Evolutionary conservation across 2,113 vertebrate genomes (phyloP), one percentile per base, ranked within the genome.

Genomic region (Rhadina sibilatrix): DNA sequence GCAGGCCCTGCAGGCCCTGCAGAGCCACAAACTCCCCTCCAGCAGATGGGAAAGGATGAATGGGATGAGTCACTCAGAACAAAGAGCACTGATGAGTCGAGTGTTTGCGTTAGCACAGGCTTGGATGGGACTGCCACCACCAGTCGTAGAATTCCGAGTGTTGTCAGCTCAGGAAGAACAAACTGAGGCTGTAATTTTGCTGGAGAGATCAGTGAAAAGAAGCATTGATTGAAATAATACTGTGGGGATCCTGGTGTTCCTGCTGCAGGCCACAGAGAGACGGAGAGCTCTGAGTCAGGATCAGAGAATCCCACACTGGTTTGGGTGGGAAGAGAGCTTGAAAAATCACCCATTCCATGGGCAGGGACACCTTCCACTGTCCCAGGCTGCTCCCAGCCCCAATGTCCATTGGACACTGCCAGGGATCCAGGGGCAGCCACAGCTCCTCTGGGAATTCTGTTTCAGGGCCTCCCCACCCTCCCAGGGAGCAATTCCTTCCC

Each of bases 51-150:
- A 3, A 28, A 28, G 7, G 72, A 87, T 93, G 93, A 94, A 95
- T 95, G 87, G 91, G 61, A 91, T 94, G 59, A 92, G 83, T 97
- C 93, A 94, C 42, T n/a, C 16, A 1, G 47, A 64, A 94, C 89
- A 94, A 95, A 94, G 80, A 89, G 83, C 89, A 0, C 89, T 97
- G 72, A 96, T 95, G 96, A 96, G 77, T 15, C 28, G 87, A 77
- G 64, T 0, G 4, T 2, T 71, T 64, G 52, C 83, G 70, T 87
- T 70, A 77, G 66, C 47, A 27, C 12, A 4, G 56, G 12, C 78
- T 17, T 75, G 66, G 87, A 46, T 76, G 79, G 5, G 5, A 91
- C 65, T 1, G 0, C 68, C 64, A 50, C 50, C 80, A 38, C 50
- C 80, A 38, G 77, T 94, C 83, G 80, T 77, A 44, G 40, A 59